These are phyloP conservation scores for Thalassaphorura encarpata DNA, from an alignment of 1,140 invertebrate species.

Conservation along the genomic window DNA sequence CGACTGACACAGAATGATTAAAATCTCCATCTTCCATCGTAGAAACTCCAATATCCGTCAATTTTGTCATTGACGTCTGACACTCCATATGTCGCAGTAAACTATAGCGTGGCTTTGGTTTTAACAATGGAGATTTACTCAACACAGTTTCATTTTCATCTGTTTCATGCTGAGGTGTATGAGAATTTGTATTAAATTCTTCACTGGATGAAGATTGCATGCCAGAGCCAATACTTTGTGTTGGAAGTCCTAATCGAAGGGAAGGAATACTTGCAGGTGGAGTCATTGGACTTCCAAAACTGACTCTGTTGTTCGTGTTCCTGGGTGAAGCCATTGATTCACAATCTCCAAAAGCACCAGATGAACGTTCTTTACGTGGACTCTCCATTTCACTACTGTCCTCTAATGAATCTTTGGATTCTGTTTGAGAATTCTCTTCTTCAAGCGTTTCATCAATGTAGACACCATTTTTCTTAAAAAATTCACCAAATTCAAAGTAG, in stretches of 20 bases:
- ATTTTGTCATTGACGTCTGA: conserved; percentile 17
- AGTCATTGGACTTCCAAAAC: conserved; percentile 18
- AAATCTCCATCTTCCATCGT: conserved; percentile 5
- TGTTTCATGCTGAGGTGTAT: not conserved
- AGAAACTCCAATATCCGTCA: conserved; percentile 17
- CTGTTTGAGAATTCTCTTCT: conserved; percentile 27
- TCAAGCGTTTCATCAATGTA: conserved; percentile 32
- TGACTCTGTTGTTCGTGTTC: conserved; percentile 4
- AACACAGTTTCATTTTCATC: conserved; percentile 3
- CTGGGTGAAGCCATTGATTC: conserved; percentile 9
- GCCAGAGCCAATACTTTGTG: conserved; percentile 14
- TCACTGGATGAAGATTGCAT: conserved; percentile 17
- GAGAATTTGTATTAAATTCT: conserved; percentile 10
- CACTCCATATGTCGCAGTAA: conserved; percentile 16
- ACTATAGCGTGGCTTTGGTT: not conserved
- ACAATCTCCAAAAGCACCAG: conserved; percentile 7
- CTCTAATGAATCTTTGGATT: conserved; percentile 28
- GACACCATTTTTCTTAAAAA: conserved; percentile 20
- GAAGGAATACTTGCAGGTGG: conserved; percentile 22
- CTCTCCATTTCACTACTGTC: conserved; percentile 26
- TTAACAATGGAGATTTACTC: conserved; percentile 13
- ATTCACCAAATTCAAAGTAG: conserved; percentile 59
- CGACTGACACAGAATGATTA: too few species aligned
- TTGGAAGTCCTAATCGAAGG: conserved; percentile 6
- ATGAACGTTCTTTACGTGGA: conserved; percentile 13